Evolutionary conservation across 2,888 invertebrate species (phyloP).

Genomic region (Limnephilus auricula): DNA sequence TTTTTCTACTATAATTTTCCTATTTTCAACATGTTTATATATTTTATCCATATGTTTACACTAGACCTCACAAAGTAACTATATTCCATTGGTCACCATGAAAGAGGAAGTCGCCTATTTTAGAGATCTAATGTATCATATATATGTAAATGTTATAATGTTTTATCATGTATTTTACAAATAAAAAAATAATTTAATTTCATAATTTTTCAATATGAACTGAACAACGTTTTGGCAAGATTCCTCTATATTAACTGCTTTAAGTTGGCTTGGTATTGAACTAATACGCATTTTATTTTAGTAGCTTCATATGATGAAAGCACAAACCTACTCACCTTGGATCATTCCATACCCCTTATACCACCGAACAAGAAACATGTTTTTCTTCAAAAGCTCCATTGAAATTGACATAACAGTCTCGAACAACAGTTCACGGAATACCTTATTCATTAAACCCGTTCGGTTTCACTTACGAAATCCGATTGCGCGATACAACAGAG

Average conservation of each 20-base stretch:
- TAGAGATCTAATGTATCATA: too few relatives aligned
- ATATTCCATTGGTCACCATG: too few relatives aligned
- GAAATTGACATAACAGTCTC: neutral
- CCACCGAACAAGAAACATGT: neutral
- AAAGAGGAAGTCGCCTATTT: too few relatives aligned
- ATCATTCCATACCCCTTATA: neutral
- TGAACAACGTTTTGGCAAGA: neutral
- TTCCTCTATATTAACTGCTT: neutral
- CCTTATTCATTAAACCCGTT: conserved; percentile 31
- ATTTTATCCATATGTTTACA: too few relatives aligned
- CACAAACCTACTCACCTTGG: neutral
- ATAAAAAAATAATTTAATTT: too few relatives aligned
- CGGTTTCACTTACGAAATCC: conserved; percentile 32
- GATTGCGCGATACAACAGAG: neutral
- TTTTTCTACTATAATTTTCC: too few relatives aligned
- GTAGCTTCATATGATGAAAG: neutral
- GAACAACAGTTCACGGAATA: conserved; percentile 6
- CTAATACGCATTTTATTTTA: too few relatives aligned
- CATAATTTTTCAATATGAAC: neutral
- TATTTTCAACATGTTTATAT: too few relatives aligned
- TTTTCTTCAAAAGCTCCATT: neutral
- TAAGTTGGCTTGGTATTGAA: too few relatives aligned
- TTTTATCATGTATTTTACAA: too few relatives aligned
- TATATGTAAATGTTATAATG: too few relatives aligned
- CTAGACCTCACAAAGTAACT: too few relatives aligned